These are phyloP conservation scores for Orgyia antiqua DNA, from an alignment of 2,888 invertebrate species.

Conservation along the genomic window DNA sequence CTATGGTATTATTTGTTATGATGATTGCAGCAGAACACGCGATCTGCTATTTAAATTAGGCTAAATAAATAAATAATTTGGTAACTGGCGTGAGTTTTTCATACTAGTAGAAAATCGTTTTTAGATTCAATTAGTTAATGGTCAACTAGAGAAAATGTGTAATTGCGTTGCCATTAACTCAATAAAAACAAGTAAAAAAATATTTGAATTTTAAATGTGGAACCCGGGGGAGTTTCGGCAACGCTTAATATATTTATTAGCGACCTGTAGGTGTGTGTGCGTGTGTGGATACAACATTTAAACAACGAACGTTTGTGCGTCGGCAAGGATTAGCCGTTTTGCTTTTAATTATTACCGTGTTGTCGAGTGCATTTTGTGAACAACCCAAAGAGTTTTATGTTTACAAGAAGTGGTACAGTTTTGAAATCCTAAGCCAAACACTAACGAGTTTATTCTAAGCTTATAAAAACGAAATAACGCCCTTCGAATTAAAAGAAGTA, in stretches of 20 bases:
- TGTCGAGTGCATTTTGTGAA: slow-evolving; percentile 28
- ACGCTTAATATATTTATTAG: slow-evolving; percentile 31
- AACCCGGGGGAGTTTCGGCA: slow-evolving; percentile 11
- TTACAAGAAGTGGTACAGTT: slow-evolving; percentile 5
- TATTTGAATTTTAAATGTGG: slow-evolving; percentile 10
- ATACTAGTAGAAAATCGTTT: no score
- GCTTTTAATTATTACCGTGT: slow-evolving; percentile 44
- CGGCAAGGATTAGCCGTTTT: slow-evolving; percentile 41
- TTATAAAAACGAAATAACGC: no score
- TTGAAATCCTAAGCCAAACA: no score
- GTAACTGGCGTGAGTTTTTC: no score
- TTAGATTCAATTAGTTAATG: no score
- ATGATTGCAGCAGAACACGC: neutral
- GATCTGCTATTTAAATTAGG: neutral
- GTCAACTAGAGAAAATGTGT: no score
- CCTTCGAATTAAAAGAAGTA: no score
- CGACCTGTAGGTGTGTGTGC: slow-evolving; percentile 21
- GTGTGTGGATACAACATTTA: slow-evolving; percentile 14
- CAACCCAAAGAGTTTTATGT: slow-evolving; percentile 9
- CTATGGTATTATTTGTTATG: neutral
- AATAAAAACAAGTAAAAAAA: no score
- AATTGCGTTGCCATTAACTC: no score
- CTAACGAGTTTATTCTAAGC: no score
- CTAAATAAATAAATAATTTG: no score
- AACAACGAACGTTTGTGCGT: slow-evolving; percentile 33